phyloP scores from a whole-genome alignment of 2,888 invertebrate genomes.

The Sesamia inferens region DNA sequence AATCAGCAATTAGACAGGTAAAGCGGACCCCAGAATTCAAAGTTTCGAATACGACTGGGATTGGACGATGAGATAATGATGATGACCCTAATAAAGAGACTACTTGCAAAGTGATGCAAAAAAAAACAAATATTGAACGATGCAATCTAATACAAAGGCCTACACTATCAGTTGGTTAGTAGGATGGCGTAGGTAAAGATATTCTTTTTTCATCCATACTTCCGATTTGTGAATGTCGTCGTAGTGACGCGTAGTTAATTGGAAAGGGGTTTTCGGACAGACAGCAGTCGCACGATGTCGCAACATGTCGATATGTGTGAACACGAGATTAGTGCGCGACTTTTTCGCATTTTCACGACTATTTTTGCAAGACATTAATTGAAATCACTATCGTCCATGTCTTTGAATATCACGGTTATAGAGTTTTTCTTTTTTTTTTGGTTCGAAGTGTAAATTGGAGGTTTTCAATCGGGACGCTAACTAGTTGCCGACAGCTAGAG shows the following conservation, averaged over 20 bases:
- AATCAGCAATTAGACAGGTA: too few relatives aligned
- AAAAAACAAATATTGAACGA: conserved; percentile 3
- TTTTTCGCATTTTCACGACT: conserved; percentile 44
- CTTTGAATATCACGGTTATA: conserved; percentile 35
- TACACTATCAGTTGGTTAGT: background rate
- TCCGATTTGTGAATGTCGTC: conserved; percentile 69
- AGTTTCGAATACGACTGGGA: too few relatives aligned
- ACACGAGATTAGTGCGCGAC: conserved; percentile 46
- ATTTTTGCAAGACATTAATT: conserved; percentile 66
- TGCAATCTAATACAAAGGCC: conserved; percentile 8
- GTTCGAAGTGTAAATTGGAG: conserved; percentile 31
- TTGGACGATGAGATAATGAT: too few relatives aligned
- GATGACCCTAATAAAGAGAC: background rate
- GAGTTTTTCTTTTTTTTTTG: conserved; percentile 22
- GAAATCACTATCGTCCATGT: conserved; percentile 58
- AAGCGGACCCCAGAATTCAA: too few relatives aligned
- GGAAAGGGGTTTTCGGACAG: conserved; percentile 70
- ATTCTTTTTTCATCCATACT: conserved; percentile 59
- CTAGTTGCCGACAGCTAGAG: background rate
- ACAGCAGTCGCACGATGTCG: conserved; percentile 49
- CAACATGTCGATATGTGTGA: conserved; percentile 54
- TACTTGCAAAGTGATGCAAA: background rate
- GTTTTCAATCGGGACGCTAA: conserved; percentile 1
- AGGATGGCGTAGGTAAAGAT: conserved; percentile 26
- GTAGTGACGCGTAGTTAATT: conserved; percentile 75